A percentile compares a stretch with the other conserved stretches of the same genome.
Evolutionary conservation across 2,888 invertebrate genomes (phyloP).

Genomic region (Rhagium mordax): DNA sequence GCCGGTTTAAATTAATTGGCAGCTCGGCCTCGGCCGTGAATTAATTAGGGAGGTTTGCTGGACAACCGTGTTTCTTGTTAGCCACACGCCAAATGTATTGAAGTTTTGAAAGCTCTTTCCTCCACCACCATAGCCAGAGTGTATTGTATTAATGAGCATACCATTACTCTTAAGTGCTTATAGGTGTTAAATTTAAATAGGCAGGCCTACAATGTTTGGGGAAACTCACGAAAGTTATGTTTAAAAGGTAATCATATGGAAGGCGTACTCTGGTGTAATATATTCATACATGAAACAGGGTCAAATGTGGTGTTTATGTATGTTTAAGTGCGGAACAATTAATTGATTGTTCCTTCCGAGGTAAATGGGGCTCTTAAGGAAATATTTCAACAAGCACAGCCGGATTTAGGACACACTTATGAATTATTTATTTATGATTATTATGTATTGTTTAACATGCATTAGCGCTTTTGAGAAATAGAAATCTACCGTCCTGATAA

Average conservation of each 20-base stretch:
- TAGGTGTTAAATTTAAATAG: too few relatives aligned
- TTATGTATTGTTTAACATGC: too few relatives aligned
- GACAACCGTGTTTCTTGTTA: constrained; percentile 11
- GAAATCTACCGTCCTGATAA: too few relatives aligned
- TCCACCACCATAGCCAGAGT: not conserved
- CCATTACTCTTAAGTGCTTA: not conserved
- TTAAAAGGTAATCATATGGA: too few relatives aligned
- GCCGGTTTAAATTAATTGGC: constrained; percentile 32
- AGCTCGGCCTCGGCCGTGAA: constrained; percentile 18
- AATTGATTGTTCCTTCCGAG: not conserved
- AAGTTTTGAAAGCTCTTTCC: constrained; percentile 6
- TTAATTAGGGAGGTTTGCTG: constrained; percentile 27
- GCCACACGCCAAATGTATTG: not conserved
- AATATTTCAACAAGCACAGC: not conserved
- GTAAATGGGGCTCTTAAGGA: not conserved
- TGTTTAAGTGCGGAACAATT: not conserved
- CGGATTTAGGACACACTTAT: too few relatives aligned
- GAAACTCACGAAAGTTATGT: too few relatives aligned
- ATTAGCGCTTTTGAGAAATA: too few relatives aligned
- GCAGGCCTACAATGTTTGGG: too few relatives aligned
- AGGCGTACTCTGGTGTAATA: too few relatives aligned
- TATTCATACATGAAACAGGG: not conserved
- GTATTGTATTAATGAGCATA: not conserved
- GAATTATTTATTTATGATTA: too few relatives aligned
- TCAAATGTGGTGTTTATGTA: not conserved